phyloP scores from a whole-genome alignment of 2,888 invertebrate genomes.

The Disparrhopalites patrizii region DNA sequence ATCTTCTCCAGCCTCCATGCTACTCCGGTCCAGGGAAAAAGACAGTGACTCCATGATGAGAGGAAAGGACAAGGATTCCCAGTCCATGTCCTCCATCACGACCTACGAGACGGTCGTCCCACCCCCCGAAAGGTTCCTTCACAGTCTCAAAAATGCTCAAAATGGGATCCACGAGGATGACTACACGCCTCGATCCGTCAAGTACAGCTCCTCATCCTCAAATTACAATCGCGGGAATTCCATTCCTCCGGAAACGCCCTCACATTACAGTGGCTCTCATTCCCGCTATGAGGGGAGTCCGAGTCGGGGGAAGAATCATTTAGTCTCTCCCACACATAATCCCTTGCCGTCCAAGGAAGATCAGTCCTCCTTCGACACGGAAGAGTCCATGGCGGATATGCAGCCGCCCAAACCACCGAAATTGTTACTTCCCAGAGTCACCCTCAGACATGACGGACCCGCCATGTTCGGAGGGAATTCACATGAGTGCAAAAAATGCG shows the following conservation, averaged over 20 bases:
- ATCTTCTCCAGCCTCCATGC: too few relatives aligned
- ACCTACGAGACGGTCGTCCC: not conserved
- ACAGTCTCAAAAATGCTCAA: not conserved
- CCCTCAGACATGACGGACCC: constrained; percentile 13
- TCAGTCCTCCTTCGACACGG: not conserved
- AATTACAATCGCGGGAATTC: not conserved
- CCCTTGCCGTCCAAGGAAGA: not conserved
- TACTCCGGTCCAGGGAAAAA: not conserved
- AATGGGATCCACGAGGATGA: not conserved
- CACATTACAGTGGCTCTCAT: too few relatives aligned
- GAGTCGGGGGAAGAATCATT: too few relatives aligned
- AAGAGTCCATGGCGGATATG: not conserved
- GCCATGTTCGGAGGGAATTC: not conserved
- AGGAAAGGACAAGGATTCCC: not conserved
- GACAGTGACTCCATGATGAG: not conserved
- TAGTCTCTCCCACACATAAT: too few relatives aligned
- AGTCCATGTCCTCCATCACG: not conserved
- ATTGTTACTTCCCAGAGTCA: not conserved
- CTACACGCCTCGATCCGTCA: not conserved
- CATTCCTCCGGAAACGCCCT: not conserved
- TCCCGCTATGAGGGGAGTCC: not conserved
- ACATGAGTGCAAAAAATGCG: constrained; percentile 7
- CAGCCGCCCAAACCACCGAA: not conserved
- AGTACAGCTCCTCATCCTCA: not conserved
- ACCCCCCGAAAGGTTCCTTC: not conserved